Conservation (phyloP, 2,113 vertebrate species). For the Falcunculus frontatus region DNA sequence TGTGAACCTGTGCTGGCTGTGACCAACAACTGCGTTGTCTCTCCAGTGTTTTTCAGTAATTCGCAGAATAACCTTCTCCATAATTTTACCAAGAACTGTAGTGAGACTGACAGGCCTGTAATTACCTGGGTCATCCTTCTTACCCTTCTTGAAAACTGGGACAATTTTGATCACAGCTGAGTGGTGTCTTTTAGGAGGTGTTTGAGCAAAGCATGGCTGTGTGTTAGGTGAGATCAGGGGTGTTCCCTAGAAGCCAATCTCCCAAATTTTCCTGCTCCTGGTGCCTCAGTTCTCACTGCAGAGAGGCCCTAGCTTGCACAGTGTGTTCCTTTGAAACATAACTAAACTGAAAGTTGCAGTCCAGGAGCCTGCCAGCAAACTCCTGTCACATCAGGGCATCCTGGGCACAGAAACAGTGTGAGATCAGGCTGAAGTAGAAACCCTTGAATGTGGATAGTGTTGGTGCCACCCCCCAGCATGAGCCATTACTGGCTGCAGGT, state of each 20-base stretch:
- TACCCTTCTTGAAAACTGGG: not conserved
- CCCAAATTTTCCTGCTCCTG: not conserved
- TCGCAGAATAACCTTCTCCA: not conserved
- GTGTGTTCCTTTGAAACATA: not conserved
- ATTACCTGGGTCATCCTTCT: not conserved
- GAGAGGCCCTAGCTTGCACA: not conserved
- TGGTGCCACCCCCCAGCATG: not conserved
- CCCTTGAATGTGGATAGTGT: not conserved
- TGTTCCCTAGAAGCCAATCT: not conserved
- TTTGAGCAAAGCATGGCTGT: not conserved
- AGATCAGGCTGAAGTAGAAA: not conserved
- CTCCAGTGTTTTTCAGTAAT: not conserved
- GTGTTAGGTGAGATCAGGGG: not conserved
- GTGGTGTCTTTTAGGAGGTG: not conserved
- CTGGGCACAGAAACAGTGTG: not conserved
- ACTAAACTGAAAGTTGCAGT: not conserved
- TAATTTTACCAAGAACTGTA: not conserved
- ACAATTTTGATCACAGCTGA: not conserved
- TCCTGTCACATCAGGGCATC: not conserved
- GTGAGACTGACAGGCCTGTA: not conserved
- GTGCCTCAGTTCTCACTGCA: not conserved
- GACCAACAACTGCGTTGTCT: fast-evolving
- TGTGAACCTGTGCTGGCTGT: not conserved
- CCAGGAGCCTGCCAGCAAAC: not conserved
- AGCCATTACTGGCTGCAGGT: not conserved